Evolutionary conservation across 2,797 vertebrate genomes (phyloP), one percentile per base, ranked within the genome.

Genomic region (Tympanoctomys barrerae): DNA sequence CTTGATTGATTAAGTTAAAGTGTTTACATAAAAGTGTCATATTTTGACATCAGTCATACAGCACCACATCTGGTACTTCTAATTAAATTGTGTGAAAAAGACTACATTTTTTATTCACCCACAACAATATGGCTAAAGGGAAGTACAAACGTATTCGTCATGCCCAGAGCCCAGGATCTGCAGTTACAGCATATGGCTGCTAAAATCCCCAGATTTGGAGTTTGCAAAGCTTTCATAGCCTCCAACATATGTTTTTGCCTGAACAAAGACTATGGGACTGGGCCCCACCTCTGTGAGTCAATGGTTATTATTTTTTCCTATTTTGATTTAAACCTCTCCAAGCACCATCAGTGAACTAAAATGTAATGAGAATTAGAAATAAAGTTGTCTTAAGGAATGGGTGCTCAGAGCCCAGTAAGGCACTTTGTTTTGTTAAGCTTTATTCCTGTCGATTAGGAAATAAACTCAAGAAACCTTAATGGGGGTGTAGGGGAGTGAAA

Each of bases 1-100:
- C 92, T 96, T 98, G 98, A 97, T 96, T 97, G 97, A 96, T 97
- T 96, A 98, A 98, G 89, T 96, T 96, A 97, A 98, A 97, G 89
- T 98, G 90, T 98, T 98, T 98, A 98, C 96, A 71, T 95, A 95
- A 97, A 98, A 97, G 95, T 96, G 95, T 91, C 87, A 83, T 97
- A 97, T 98, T 98, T 98, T 98, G 97, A 98, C 97, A 96, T 97
- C 97, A 92, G 91, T 98, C 97, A 91, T 92, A 97, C 96, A 98
- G 95, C 96, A 95, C 95, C 97, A 96, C 95, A 98, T 92, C 95
- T 98, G 97, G 97, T 93, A 95, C 94, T 97, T 97, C 97, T 98
- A 98, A 97, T 98, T 97, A 98, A 98, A 98, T 95, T 89, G 92
- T 97, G 94, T 96, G 97, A 97, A 97, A 97, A 98, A 95, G 80